Evolutionary conservation across 2,888 invertebrate species (phyloP).

Genomic region (Syritta pipiens): DNA sequence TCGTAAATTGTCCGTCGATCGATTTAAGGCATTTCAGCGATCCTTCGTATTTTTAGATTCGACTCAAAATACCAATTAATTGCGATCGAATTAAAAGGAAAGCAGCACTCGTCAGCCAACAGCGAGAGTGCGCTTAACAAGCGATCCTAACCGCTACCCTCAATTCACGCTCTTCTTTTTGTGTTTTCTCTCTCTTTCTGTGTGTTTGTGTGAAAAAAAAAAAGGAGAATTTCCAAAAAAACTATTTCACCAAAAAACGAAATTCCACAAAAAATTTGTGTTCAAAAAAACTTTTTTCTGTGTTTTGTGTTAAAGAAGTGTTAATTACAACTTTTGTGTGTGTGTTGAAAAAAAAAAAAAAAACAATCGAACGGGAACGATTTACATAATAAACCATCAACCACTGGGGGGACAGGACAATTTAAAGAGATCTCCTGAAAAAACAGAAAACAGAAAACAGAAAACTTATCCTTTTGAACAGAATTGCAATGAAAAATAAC

Average conservation of each 20-base stretch:
- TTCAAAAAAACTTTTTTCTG: conserved; percentile 46
- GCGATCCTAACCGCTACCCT: too few relatives aligned
- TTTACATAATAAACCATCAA: conserved; percentile 56
- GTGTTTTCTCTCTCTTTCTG: conserved; percentile 43
- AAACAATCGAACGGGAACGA: conserved; percentile 10
- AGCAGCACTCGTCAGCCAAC: conserved; percentile 44
- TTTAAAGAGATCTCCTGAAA: background rate
- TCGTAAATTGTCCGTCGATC: conserved; percentile 62
- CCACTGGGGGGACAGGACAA: conserved; percentile 16
- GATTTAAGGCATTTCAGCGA: conserved; percentile 57
- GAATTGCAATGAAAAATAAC: conserved; percentile 69
- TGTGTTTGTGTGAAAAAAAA: conserved; percentile 37
- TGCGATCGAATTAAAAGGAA: too few relatives aligned
- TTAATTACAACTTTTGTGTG: conserved; percentile 63
- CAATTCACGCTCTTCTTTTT: too few relatives aligned
- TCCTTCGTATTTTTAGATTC: background rate
- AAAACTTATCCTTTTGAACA: background rate
- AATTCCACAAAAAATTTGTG: too few relatives aligned
- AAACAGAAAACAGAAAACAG: conserved; percentile 23
- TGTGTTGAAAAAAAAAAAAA: conserved; percentile 34
- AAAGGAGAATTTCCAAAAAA: conserved; percentile 10
- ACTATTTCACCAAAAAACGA: conserved; percentile 54
- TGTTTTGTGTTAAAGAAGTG: conserved; percentile 68
- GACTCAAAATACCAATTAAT: conserved; percentile 44
- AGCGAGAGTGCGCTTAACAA: conserved; percentile 55